Evolutionary conservation across 2,797 vertebrate genomes (phyloP).

Genomic region (Diplodus puntazzo): DNA sequence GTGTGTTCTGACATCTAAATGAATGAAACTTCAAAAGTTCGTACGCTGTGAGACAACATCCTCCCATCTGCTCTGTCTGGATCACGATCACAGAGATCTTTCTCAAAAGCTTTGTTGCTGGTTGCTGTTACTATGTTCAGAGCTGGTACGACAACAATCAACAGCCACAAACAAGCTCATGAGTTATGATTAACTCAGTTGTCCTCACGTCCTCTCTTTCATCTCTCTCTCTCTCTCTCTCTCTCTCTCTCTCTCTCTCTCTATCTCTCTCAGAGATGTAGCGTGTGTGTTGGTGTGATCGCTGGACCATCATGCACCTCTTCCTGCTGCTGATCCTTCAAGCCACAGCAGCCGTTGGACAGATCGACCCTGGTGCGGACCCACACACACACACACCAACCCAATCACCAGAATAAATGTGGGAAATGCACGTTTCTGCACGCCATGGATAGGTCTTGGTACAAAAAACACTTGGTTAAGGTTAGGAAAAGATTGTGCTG

Average conservation of each 20-base stretch:
- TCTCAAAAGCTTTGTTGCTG: not conserved
- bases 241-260: not conserved
- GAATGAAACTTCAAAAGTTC: not conserved
- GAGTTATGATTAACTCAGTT: not conserved
- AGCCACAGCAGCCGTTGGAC: slow-evolving; percentile 80
- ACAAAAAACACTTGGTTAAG: too few relatives aligned
- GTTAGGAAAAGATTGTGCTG: too few relatives aligned
- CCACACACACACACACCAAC: slow-evolving; percentile 16
- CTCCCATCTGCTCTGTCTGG: not conserved
- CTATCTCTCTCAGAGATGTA: slow-evolving; percentile 83
- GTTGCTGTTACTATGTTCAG: not conserved
- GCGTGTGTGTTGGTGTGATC: slow-evolving; percentile 78
- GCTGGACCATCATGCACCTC: slow-evolving; percentile 90
- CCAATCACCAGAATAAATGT: too few relatives aligned
- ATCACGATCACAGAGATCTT: not conserved
- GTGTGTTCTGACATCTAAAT: not conserved
- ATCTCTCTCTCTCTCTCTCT: slow-evolving; percentile 7
- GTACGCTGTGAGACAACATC: too few relatives aligned
- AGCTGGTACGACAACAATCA: not conserved
- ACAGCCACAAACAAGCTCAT: not conserved
- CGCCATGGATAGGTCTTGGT: too few relatives aligned
- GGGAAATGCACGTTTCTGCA: too few relatives aligned
- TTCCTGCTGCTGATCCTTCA: slow-evolving; percentile 90
- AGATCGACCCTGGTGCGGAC: slow-evolving; percentile 90
- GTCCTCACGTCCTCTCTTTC: not conserved